Percentiles rank a stretch among this genome's conserved stretches.
phyloP scores from a whole-genome alignment of 2,888 invertebrate species.

The Trachelus iudaicus region DNA sequence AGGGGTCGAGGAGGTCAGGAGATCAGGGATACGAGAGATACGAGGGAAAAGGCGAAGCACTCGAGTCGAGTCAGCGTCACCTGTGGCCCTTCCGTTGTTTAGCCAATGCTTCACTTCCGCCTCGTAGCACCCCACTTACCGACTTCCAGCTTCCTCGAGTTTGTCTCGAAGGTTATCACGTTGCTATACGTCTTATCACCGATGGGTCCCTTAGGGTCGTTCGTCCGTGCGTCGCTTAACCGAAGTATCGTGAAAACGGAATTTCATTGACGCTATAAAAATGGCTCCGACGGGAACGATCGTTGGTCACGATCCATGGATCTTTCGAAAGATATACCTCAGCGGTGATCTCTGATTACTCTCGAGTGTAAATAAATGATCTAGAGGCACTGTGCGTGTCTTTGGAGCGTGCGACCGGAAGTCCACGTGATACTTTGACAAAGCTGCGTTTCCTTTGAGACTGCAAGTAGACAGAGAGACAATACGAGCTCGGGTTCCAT shows the following conservation, averaged over 20 bases:
- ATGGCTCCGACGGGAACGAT: background rate
- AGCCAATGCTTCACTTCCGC: slow-evolving; percentile 55
- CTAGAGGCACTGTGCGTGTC: slow-evolving; percentile 35
- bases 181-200: background rate
- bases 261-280: background rate
- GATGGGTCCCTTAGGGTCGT: background rate
- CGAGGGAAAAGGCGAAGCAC: background rate
- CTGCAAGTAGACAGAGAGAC: slow-evolving; percentile 41
- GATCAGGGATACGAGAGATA: background rate
- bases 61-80: slow-evolving; percentile 57
- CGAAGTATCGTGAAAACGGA: background rate
- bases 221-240: background rate
- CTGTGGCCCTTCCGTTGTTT: slow-evolving; percentile 58
- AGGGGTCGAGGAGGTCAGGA: background rate
- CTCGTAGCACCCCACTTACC: slow-evolving; percentile 47
- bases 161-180: background rate
- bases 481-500: slow-evolving; percentile 6
- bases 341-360: background rate
- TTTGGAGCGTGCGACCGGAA: slow-evolving; percentile 62
- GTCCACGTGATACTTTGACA: slow-evolving; percentile 59
- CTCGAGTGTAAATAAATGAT: background rate
- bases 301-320: background rate
- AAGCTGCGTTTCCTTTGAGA: slow-evolving; percentile 34
- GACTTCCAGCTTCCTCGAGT: background rate
- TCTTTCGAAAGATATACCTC: background rate